Conservation (phyloP, 2,797 vertebrate genomes). For the Cottoperca gobio region DNA sequence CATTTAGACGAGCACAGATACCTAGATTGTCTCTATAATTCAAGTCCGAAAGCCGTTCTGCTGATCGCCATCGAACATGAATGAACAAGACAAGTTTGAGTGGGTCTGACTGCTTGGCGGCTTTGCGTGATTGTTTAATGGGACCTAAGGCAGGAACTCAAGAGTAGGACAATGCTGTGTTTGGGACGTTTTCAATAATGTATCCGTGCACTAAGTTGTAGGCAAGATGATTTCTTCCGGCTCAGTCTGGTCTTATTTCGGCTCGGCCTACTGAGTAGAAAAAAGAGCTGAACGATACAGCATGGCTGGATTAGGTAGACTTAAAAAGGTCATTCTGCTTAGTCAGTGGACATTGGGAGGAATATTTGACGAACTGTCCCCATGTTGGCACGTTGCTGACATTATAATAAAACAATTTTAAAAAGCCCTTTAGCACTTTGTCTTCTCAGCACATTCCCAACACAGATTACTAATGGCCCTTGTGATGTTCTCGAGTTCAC, state of each 20-base stretch:
- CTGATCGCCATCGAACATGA: slow-evolving; percentile 41
- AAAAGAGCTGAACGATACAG: slow-evolving; percentile 65
- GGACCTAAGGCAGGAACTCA: slow-evolving; percentile 35
- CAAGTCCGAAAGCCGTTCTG: slow-evolving; percentile 13
- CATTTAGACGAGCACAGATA: slow-evolving; percentile 22
- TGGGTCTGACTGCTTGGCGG: slow-evolving; percentile 39
- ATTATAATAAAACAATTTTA: slow-evolving; percentile 53
- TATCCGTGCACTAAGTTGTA: slow-evolving; percentile 41
- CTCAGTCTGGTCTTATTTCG: slow-evolving; percentile 40
- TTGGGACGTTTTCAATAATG: slow-evolving; percentile 59
- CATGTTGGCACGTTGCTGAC: slow-evolving; percentile 64
- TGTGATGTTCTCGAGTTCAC: slow-evolving; percentile 10
- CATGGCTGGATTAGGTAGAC: slow-evolving; percentile 64
- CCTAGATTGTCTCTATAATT: slow-evolving; percentile 26
- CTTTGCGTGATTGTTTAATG: slow-evolving; percentile 46
- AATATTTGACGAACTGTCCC: slow-evolving; percentile 67
- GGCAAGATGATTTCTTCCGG: slow-evolving; percentile 38
- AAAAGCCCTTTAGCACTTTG: slow-evolving; percentile 45
- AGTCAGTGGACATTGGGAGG: slow-evolving; percentile 65
- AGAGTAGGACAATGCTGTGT: slow-evolving; percentile 40
- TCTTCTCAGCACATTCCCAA: slow-evolving; percentile 38
- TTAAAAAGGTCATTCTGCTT: slow-evolving; percentile 68
- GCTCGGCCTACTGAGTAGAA: slow-evolving; percentile 43
- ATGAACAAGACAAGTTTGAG: slow-evolving; percentile 53
- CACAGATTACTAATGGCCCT: slow-evolving; percentile 24